phyloP scores from a whole-genome alignment of 2,797 vertebrate species.

The Aldrovandia affinis region DNA sequence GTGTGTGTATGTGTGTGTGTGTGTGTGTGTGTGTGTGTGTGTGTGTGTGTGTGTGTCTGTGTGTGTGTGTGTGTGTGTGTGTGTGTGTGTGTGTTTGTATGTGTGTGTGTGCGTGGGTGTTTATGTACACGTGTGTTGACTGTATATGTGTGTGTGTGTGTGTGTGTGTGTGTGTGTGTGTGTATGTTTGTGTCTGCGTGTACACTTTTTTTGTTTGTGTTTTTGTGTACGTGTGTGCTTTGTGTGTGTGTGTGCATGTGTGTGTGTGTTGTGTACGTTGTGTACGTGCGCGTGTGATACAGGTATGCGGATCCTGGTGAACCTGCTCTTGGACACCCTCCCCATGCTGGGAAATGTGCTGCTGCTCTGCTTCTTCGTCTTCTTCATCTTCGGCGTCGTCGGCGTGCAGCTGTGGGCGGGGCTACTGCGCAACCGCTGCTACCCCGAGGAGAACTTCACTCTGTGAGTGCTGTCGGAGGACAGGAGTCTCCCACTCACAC shows the following conservation, averaged over 20 bases:
- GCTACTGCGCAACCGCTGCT: constrained; percentile 72
- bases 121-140: not conserved
- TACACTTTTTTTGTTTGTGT: not conserved
- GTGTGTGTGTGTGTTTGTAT: not conserved
- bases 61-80: constrained; percentile 4
- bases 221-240: not conserved
- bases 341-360: constrained; percentile 87
- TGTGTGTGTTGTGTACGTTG: constrained; percentile 17
- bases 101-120: not conserved
- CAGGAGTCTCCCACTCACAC: not conserved
- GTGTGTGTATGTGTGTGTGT: constrained; percentile 21
- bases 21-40: not conserved
- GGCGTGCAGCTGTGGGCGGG: constrained; percentile 88
- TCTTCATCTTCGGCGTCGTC: constrained; percentile 89
- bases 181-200: not conserved
- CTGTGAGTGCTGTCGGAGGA: constrained; percentile 44
- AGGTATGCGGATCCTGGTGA: constrained; percentile 86
- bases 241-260: not conserved
- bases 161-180: constrained; percentile 10
- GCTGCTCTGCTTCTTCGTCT: constrained; percentile 88
- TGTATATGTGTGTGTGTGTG: not conserved
- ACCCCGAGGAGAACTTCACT: constrained; percentile 53
- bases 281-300: not conserved
- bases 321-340: constrained; percentile 83
- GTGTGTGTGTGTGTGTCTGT: constrained; percentile 3